Conservation (phyloP, 2,797 vertebrate genomes). For the Danio tinwini region DNA sequence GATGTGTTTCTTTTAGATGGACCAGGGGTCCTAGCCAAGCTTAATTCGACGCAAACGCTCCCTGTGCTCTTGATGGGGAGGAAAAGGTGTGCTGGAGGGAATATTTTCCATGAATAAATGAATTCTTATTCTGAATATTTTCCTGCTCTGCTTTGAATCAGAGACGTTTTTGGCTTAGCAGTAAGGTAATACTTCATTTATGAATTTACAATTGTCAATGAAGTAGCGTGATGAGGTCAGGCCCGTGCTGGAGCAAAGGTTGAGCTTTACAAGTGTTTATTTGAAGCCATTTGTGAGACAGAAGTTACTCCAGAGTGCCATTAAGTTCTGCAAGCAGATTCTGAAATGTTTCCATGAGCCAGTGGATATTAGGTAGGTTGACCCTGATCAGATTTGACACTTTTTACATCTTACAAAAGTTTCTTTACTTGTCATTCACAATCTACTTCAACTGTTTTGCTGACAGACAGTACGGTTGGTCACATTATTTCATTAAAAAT, state of each 20-base stretch:
- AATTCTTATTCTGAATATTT: constrained; percentile 73
- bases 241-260: constrained; percentile 33
- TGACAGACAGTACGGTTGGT: constrained; percentile 32
- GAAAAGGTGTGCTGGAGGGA: constrained; percentile 70
- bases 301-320: constrained; percentile 37
- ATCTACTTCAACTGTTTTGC: neutral
- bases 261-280: constrained; percentile 57
- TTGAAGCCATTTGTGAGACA: constrained; percentile 31
- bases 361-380: constrained; percentile 6
- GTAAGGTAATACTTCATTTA: constrained; percentile 43
- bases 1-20: constrained; percentile 64
- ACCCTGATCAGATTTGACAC: neutral
- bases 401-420: neutral
- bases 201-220: constrained; percentile 41
- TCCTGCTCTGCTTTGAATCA: constrained; percentile 68
- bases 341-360: constrained; percentile 37
- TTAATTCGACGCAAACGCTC: constrained; percentile 69
- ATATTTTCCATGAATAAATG: constrained; percentile 75
- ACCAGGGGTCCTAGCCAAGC: constrained; percentile 66
- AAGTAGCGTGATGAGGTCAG: constrained; percentile 41
- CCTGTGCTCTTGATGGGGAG: constrained; percentile 68
- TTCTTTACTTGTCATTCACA: constrained; percentile 3
- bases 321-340: constrained; percentile 24
- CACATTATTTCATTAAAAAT: constrained; percentile 16
- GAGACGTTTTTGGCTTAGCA: constrained; percentile 31